Percentiles rank a stretch among this genome's conserved stretches.
Evolutionary conservation across 2,113 vertebrate genomes (phyloP).

Genomic region (Macheiramphus alcinus): DNA sequence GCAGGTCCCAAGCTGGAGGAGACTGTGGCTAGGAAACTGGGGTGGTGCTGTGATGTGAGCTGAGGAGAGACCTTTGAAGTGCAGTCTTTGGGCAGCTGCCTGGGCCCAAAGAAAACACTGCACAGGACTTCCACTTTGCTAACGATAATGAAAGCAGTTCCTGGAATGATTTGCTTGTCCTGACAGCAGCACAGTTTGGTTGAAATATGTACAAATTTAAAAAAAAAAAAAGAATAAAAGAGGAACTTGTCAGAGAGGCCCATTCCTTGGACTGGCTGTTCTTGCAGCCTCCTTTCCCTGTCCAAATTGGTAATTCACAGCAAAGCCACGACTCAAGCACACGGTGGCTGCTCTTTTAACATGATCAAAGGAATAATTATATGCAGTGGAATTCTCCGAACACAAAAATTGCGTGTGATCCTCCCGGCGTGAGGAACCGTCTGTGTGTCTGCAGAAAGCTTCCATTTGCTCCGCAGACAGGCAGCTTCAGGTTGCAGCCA

Average conservation of each 20-base stretch:
- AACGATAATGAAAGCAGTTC: slow-evolving; percentile 21
- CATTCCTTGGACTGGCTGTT: not conserved
- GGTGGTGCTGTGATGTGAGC: not conserved
- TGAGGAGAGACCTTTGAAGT: not conserved
- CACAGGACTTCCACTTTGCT: slow-evolving; percentile 27
- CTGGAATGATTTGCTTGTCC: slow-evolving; percentile 19
- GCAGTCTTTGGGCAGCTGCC: not conserved
- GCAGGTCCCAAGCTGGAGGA: not conserved
- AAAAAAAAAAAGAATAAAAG: not conserved
- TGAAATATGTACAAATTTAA: not conserved
- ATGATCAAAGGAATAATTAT: slow-evolving; percentile 76
- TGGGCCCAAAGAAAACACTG: slow-evolving; percentile 15
- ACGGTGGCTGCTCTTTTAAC: slow-evolving; percentile 60
- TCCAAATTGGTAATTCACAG: slow-evolving; percentile 49
- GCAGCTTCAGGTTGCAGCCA: slow-evolving; percentile 51
- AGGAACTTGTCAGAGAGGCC: not conserved
- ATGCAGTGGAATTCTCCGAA: slow-evolving; percentile 63
- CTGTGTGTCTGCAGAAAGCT: slow-evolving; percentile 44
- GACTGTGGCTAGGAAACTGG: not conserved
- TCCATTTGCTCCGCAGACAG: slow-evolving; percentile 35
- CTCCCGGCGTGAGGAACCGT: slow-evolving; percentile 19
- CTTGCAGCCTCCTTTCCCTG: slow-evolving; percentile 2
- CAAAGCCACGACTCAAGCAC: slow-evolving; percentile 51
- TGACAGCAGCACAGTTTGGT: slow-evolving; percentile 1
- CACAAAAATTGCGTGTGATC: slow-evolving; percentile 66